A percentile compares a stretch with the other conserved stretches of the same genome.
phyloP scores from a whole-genome alignment of 2,888 invertebrate species.

The Nomada fucata region DNA sequence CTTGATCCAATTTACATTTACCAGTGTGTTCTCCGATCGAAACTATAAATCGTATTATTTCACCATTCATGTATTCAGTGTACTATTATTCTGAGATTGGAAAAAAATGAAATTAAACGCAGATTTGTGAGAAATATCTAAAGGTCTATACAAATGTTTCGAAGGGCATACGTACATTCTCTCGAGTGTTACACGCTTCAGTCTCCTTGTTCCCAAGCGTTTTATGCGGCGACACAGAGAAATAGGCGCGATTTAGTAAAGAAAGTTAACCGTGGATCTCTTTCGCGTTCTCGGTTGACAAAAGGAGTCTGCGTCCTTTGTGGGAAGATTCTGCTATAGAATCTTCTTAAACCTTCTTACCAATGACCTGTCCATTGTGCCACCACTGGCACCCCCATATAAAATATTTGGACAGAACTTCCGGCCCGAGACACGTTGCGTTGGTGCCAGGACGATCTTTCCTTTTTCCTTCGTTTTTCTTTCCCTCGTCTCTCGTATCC shows the following conservation, averaged over 20 bases:
- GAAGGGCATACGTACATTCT: not conserved
- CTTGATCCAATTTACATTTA: too few species aligned
- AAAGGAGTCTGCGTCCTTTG: conserved; percentile 45
- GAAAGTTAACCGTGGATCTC: conserved; percentile 39
- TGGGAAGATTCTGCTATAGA: conserved; percentile 47
- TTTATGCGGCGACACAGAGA: not conserved
- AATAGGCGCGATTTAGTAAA: conserved; percentile 31
- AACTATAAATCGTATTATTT: too few species aligned
- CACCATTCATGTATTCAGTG: too few species aligned
- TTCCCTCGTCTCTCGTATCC: not conserved
- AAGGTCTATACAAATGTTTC: not conserved
- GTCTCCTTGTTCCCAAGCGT: not conserved
- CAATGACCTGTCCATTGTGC: conserved; percentile 63
- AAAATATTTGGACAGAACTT: conserved; percentile 69
- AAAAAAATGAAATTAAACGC: not conserved
- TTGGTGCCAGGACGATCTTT: conserved; percentile 50
- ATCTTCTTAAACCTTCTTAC: conserved; percentile 56
- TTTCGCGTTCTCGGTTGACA: conserved; percentile 29
- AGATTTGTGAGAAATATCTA: not conserved
- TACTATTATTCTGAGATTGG: too few species aligned
- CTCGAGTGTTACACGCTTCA: not conserved
- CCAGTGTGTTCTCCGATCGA: too few species aligned
- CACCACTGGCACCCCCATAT: conserved; percentile 48
- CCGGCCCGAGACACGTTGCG: conserved; percentile 48
- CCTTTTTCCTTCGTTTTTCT: not conserved